These are phyloP conservation scores for Meandrusa payeni DNA, from an alignment of 2,888 invertebrate species.

Conservation along the genomic window DNA sequence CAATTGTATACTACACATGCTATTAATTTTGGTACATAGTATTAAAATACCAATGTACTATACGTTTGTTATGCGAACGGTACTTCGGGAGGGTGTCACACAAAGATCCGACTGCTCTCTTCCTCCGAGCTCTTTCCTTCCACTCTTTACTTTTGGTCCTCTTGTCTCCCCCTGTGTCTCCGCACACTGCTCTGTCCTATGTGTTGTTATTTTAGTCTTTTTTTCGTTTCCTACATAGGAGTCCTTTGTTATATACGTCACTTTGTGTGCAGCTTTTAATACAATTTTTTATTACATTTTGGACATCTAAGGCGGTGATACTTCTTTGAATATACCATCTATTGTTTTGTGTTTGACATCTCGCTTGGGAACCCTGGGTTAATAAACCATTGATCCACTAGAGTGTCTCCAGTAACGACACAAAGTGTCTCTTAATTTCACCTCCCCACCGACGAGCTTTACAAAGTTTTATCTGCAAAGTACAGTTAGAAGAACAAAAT, in stretches of 20 bases:
- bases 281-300: too few relatives aligned
- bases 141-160: conserved; percentile 64
- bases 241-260: conserved; percentile 17
- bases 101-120: conserved; percentile 71
- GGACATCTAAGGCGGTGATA: too few relatives aligned
- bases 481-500: conserved; percentile 38
- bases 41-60: too few relatives aligned
- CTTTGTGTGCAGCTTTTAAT: too few relatives aligned
- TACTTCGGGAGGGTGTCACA: conserved; percentile 53
- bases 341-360: too few relatives aligned
- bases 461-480: conserved; percentile 59
- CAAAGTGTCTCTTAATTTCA: conserved; percentile 77
- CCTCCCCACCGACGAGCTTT: conserved; percentile 60
- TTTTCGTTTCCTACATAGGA: conserved; percentile 3
- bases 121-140: conserved; percentile 53
- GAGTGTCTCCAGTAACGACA: too few relatives aligned
- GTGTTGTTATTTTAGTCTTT: conserved; percentile 31
- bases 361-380: too few relatives aligned
- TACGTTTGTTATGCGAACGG: conserved; percentile 36
- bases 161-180: conserved; percentile 36
- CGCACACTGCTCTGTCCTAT: conserved; percentile 41
- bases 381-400: too few relatives aligned
- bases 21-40: too few relatives aligned
- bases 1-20: too few relatives aligned
- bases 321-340: too few relatives aligned